A percentile compares a stretch with the other conserved stretches of the same genome.
Evolutionary conservation across 2,113 vertebrate genomes (phyloP).

Genomic region (Meles meles): DNA sequence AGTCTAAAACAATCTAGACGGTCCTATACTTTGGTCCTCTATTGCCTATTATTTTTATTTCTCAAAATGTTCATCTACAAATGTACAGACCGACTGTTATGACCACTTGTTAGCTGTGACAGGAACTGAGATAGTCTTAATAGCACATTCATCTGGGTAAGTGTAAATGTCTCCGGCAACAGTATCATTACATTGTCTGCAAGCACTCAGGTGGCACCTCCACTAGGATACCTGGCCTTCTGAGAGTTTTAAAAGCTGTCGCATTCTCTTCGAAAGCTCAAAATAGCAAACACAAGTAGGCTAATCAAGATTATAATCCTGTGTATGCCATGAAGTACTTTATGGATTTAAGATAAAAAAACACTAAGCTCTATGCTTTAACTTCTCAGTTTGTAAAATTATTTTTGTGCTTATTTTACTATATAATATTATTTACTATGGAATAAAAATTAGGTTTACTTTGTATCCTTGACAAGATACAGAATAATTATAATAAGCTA

Average conservation of each 20-base stretch:
- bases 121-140: neutral
- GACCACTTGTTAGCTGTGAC: neutral
- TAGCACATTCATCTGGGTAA: neutral
- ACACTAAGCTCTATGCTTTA: neutral
- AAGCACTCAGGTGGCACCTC: conserved; percentile 14
- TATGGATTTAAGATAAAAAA: conserved; percentile 10
- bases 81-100: neutral
- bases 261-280: conserved; percentile 23
- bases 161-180: neutral
- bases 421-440: conserved; percentile 27
- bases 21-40: neutral
- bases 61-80: neutral
- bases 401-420: conserved; percentile 35
- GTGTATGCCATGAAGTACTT: neutral
- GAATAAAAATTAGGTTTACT: conserved; percentile 38
- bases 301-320: conserved; percentile 10
- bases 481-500: conserved; percentile 45
- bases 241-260: conserved; percentile 30
- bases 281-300: conserved; percentile 30
- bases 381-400: conserved; percentile 7
- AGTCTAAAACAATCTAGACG: neutral
- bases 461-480: conserved; percentile 38
- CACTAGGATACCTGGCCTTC: neutral
- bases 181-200: neutral
- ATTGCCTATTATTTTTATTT: neutral